These are phyloP conservation scores for Pristionchus fissidentatus DNA, from an alignment of 2,888 invertebrate genomes.

Conservation along the genomic window DNA sequence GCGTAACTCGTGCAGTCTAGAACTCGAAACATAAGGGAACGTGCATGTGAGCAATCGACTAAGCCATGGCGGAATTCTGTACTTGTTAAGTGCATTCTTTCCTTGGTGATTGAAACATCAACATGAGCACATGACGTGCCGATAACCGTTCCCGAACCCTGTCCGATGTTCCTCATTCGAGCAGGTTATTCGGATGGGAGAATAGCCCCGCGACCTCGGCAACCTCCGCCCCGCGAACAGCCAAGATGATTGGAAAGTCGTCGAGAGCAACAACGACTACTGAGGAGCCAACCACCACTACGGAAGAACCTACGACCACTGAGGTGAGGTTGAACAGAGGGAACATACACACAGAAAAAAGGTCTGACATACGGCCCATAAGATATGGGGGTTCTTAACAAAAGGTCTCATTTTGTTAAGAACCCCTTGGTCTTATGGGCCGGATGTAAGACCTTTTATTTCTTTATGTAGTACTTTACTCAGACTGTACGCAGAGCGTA, in stretches of 20 bases:
- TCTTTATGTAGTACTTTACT: no score
- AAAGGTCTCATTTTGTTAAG: no score
- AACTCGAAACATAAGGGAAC: no score
- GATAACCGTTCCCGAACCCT: not conserved
- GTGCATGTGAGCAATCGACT: no score
- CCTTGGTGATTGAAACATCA: not conserved
- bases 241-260: constrained; percentile 10
- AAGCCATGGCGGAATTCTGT: not conserved
- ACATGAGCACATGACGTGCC: not conserved
- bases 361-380: no score
- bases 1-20: no score
- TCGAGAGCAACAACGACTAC: constrained; percentile 46
- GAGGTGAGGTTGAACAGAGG: no score
- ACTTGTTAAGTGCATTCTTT: not conserved
- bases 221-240: constrained; percentile 12
- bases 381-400: no score
- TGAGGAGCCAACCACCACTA: constrained; percentile 33
- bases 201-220: not conserved
- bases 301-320: not conserved
- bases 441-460: no score
- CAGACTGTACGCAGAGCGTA: no score
- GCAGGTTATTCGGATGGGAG: constrained; percentile 46
- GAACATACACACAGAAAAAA: no score
- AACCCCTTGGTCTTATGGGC: no score
- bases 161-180: not conserved